These are phyloP conservation scores for Thymallus thymallus DNA, from an alignment of 2,113 vertebrate species.

Conservation along the genomic window DNA sequence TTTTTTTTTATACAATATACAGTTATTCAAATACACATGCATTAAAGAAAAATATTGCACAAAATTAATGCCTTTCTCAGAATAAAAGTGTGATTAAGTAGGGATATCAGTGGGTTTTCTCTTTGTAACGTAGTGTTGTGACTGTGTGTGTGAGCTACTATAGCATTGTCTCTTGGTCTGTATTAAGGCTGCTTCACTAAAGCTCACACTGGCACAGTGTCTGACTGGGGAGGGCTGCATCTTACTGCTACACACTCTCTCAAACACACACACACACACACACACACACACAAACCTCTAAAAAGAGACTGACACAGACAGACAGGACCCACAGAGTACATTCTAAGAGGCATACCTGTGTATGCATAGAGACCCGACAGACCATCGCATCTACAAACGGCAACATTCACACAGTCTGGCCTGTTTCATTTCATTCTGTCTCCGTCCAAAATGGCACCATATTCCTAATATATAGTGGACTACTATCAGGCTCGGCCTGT, in stretches of 20 bases:
- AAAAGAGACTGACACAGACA: slow-evolving; percentile 42
- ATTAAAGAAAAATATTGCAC: slow-evolving; percentile 95
- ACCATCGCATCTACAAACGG: background rate
- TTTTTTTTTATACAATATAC: slow-evolving; percentile 73
- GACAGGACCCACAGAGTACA: slow-evolving; percentile 56
- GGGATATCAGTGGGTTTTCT: slow-evolving; percentile 51
- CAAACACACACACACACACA: too few relatives aligned
- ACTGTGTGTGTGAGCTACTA: slow-evolving; percentile 37
- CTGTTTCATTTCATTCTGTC: slow-evolving; percentile 18
- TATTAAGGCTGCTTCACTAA: slow-evolving; percentile 74
- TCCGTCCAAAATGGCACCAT: background rate
- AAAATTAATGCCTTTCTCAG: slow-evolving; percentile 81
- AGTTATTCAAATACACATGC: slow-evolving; percentile 90
- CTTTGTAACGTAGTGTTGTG: slow-evolving; percentile 38
- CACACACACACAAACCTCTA: slow-evolving; percentile 25
- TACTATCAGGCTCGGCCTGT: background rate
- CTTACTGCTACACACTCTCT: slow-evolving; percentile 45
- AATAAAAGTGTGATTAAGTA: slow-evolving; percentile 68
- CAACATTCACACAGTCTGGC: background rate
- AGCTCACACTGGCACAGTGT: slow-evolving; percentile 66
- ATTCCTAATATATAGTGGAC: too few relatives aligned
- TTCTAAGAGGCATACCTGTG: slow-evolving; percentile 52
- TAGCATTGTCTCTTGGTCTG: slow-evolving; percentile 63
- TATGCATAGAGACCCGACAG: slow-evolving; percentile 23
- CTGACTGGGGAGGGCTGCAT: slow-evolving; percentile 56